Base-by-base conservation (phyloP, 64 coral and sea anemone genomes). In the Hydrozoanthus tunicans region DNA sequence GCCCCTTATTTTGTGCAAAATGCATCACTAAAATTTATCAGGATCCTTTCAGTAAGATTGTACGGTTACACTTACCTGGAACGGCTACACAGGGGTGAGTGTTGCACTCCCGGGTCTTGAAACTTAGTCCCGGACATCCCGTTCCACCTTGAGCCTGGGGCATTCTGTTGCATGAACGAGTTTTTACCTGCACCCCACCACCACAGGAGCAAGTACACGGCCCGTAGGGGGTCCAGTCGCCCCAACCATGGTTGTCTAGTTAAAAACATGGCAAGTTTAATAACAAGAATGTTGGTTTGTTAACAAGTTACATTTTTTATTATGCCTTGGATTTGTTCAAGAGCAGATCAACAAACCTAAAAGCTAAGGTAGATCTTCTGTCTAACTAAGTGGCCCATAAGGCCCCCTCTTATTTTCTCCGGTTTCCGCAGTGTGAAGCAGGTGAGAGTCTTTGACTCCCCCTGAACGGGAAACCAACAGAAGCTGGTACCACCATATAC, bases 161-260 rank as follows among this genome's bases (percentile, higher is more conserved):
- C 3, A 26, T 20, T 51, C 62, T 82, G 27, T 82, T 82, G 26
- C 80, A 82, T 2, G 32, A 51, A 52, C 80, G 80, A 3, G 59
- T 15, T 64, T 82, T 82, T 2, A 64, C 80, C 43, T 82, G 80
- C 6, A 82, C 59, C 60, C 80, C 80, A 52, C 80, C 60, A 27
- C 80, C 80, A 82, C 80, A 82, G 7, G 62, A 82, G 58, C 80
- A 82, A 2, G 80, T 64, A 82, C 80, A 82, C 14, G 80, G 80
- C 10, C 80, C 80, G 32, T 82, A 82, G 11, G 80, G 32, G 60
- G 20, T 66, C 80, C 80, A 82, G 3, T 66, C 62, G 6, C 80
- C 80, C 61, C 61, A 82, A 7, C 27, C 62, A 53, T 53, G 5
- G 14, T 15, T 80, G 23, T 60, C 78, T 73, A 32, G 25, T 51